Percentiles rank a stretch among this genome's conserved stretches.
These are phyloP conservation scores for Vombatus ursinus DNA, from an alignment of 2,113 vertebrate species.

Conservation along the genomic window DNA sequence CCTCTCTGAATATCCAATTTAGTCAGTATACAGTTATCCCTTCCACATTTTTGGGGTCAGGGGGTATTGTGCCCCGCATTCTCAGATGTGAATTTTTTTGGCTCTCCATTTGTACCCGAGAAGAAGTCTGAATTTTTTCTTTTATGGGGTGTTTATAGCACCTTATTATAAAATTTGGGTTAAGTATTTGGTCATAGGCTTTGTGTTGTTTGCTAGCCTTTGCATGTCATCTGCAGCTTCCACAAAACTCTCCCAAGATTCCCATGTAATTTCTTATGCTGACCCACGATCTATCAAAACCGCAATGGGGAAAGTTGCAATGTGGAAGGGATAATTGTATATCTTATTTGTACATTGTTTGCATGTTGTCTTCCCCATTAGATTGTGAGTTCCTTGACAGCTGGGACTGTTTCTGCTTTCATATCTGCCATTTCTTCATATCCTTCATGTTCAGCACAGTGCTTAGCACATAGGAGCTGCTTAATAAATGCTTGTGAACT, in stretches of 20 bases:
- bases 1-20: not conserved
- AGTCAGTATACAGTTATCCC: not conserved
- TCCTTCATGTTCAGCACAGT: not conserved
- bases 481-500: not conserved
- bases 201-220: no score
- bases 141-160: not conserved
- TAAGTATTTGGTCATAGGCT: no score
- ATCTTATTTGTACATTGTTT: not conserved
- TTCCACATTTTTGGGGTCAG: not conserved
- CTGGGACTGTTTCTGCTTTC: not conserved
- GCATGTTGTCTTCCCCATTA: not conserved
- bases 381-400: not conserved
- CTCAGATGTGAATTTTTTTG: not conserved
- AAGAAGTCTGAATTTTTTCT: not conserved
- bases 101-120: not conserved
- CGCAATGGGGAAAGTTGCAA: not conserved
- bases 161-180: not conserved
- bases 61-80: not conserved
- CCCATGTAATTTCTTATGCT: not conserved
- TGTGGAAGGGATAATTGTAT: not conserved
- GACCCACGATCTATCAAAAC: not conserved
- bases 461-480: not conserved
- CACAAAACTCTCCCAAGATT: no score
- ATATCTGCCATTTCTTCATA: not conserved
- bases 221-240: no score